phyloP scores from a whole-genome alignment of 1,140 invertebrate genomes.

The Drosophila trapezifrons region DNA sequence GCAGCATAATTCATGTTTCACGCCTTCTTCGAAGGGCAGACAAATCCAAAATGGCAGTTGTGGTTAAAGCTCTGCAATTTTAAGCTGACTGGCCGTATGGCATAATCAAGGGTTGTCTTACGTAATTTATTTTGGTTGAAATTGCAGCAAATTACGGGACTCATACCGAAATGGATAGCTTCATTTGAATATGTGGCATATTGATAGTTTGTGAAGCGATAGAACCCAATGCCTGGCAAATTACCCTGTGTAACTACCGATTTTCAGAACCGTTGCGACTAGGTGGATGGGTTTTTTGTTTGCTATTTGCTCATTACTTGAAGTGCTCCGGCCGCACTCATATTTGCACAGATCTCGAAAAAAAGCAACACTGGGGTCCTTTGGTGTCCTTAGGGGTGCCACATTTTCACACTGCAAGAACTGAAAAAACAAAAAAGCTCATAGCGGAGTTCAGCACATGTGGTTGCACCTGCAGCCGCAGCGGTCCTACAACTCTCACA shows the following conservation, averaged over 20 bases:
- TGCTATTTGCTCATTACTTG: slow-evolving; percentile 65
- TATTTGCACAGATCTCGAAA: slow-evolving; percentile 59
- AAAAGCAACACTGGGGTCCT: neutral
- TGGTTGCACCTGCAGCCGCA: slow-evolving; percentile 31
- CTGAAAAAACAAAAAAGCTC: neutral
- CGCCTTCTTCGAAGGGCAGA: slow-evolving; percentile 41
- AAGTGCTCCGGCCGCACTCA: slow-evolving; percentile 23
- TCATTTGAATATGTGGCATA: slow-evolving; percentile 27
- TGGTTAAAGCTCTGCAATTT: slow-evolving; percentile 50
- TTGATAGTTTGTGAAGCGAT: slow-evolving; percentile 40
- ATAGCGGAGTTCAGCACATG: neutral
- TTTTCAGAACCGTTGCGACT: slow-evolving; percentile 1
- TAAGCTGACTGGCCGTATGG: slow-evolving; percentile 10
- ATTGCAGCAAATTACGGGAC: slow-evolving; percentile 30
- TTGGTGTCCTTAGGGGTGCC: neutral
- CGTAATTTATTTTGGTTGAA: slow-evolving; percentile 47
- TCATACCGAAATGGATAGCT: slow-evolving; percentile 40
- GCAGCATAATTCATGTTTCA: slow-evolving; percentile 76
- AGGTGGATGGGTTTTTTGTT: slow-evolving; percentile 6
- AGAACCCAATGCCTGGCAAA: slow-evolving; percentile 26
- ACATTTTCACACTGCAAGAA: slow-evolving; percentile 27
- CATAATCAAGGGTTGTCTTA: slow-evolving; percentile 65
- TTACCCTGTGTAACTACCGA: neutral
- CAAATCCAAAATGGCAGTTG: slow-evolving; percentile 72
- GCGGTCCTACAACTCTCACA: slow-evolving; percentile 16